These are phyloP conservation scores for Neoaliturus tenellus DNA, from an alignment of 2,888 invertebrate genomes.

Conservation along the genomic window DNA sequence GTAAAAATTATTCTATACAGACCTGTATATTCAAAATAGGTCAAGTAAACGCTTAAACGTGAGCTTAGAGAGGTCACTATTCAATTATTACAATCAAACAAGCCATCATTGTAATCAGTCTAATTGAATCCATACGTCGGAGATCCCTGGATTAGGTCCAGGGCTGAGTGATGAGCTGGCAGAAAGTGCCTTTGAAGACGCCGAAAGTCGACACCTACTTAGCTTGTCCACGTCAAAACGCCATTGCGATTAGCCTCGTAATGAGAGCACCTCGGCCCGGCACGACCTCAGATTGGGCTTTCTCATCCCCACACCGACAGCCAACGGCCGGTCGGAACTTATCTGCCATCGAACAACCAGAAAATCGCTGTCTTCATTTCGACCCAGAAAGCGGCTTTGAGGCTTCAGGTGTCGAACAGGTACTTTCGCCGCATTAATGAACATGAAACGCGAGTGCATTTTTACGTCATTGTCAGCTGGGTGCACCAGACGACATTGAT, in stretches of 20 bases:
- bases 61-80: no score
- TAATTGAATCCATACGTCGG: conserved; percentile 31
- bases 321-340: neutral
- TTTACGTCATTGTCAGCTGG: neutral
- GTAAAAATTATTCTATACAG: no score
- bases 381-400: neutral
- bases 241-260: conserved; percentile 43
- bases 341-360: conserved; percentile 17
- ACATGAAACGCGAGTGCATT: conserved; percentile 40
- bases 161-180: conserved; percentile 38
- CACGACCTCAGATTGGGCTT: conserved; percentile 27
- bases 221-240: conserved; percentile 50
- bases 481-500: neutral
- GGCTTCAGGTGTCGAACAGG: conserved; percentile 5
- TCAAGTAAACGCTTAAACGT: no score
- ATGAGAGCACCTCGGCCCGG: conserved; percentile 7
- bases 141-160: conserved; percentile 25
- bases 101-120: conserved; percentile 20
- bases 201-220: conserved; percentile 53
- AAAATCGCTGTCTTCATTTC: conserved; percentile 41
- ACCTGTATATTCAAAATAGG: no score
- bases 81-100: neutral
- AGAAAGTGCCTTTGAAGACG: conserved; percentile 34
- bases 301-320: neutral
- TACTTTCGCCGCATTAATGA: conserved; percentile 38